Percentiles rank a stretch among this genome's conserved stretches.
These are phyloP conservation scores for Catagonus wagneri DNA, from an alignment of 2,113 vertebrate genomes.

Conservation along the genomic window DNA sequence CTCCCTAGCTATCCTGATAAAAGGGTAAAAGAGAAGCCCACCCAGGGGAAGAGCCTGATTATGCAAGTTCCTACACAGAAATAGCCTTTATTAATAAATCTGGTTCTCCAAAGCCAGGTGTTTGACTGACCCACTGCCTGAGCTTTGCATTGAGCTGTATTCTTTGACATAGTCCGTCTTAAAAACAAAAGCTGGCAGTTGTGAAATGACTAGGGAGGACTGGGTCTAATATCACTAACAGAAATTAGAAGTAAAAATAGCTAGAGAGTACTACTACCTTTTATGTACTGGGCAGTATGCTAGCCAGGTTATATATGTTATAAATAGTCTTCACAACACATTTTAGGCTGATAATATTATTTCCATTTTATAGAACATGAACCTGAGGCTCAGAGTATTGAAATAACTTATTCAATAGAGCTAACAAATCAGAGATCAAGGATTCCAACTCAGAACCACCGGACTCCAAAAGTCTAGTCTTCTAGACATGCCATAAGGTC, in stretches of 20 bases:
- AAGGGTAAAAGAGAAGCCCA: neutral
- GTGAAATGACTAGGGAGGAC: neutral
- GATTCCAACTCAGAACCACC: neutral
- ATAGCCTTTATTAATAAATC: neutral
- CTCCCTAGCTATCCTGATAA: neutral
- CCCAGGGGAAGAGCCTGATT: neutral
- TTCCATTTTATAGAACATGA: neutral
- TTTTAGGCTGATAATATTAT: slow-evolving; percentile 1
- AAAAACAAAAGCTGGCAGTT: neutral
- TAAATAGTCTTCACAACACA: neutral
- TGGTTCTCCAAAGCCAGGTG: neutral
- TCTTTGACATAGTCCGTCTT: neutral
- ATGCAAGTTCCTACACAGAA: neutral
- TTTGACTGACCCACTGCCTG: neutral
- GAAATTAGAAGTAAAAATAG: neutral
- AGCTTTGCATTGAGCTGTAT: neutral
- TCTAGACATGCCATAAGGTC: neutral
- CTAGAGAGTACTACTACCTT: neutral
- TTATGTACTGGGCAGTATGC: neutral
- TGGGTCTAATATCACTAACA: neutral
- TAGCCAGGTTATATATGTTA: neutral
- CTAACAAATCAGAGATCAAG: slow-evolving; percentile 16
- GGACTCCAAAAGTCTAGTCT: slow-evolving; percentile 17
- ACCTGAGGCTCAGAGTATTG: neutral
- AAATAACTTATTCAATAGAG: neutral